Evolutionary conservation across 2,888 invertebrate species (phyloP).

Genomic region (Plagodis dolabraria): DNA sequence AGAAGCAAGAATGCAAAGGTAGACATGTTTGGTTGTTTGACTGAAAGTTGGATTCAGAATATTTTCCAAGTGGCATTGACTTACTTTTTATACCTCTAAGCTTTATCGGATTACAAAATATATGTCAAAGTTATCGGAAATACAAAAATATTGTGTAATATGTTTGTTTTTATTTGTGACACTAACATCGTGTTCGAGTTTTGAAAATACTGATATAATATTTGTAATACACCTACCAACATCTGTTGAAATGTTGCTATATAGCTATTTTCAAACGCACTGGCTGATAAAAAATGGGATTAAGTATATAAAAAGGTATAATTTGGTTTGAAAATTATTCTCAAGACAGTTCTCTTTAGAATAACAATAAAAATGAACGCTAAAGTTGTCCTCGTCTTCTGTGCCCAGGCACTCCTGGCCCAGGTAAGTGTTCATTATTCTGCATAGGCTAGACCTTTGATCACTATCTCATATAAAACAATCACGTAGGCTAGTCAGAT

Average conservation of each 20-base stretch:
- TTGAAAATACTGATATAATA: not conserved
- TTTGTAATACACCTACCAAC: too few species aligned
- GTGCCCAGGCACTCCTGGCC: conserved; percentile 39
- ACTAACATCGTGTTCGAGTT: not conserved
- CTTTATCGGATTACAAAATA: not conserved
- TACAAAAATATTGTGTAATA: too few species aligned
- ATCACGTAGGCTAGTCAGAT: too few species aligned
- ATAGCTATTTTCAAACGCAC: too few species aligned
- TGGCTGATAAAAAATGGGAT: too few species aligned
- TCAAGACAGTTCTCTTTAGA: not conserved
- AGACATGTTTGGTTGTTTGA: conserved; percentile 17
- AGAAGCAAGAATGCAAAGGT: conserved; percentile 14
- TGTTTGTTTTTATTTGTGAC: too few species aligned
- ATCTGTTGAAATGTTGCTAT: too few species aligned
- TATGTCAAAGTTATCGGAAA: not conserved
- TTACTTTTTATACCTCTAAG: conserved; percentile 3
- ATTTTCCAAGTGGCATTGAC: not conserved
- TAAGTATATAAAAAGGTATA: not conserved
- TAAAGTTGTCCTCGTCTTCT: conserved; percentile 34
- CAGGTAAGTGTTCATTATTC: conserved; percentile 26
- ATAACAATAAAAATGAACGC: conserved; percentile 30
- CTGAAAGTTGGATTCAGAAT: conserved; percentile 2
- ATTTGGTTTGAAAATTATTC: not conserved
- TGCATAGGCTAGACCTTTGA: too few species aligned
- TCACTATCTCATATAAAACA: too few species aligned